A percentile compares a stretch with the other conserved stretches of the same genome.
Evolutionary conservation across 2,888 invertebrate genomes (phyloP).

Genomic region (Hemithea aestivaria): DNA sequence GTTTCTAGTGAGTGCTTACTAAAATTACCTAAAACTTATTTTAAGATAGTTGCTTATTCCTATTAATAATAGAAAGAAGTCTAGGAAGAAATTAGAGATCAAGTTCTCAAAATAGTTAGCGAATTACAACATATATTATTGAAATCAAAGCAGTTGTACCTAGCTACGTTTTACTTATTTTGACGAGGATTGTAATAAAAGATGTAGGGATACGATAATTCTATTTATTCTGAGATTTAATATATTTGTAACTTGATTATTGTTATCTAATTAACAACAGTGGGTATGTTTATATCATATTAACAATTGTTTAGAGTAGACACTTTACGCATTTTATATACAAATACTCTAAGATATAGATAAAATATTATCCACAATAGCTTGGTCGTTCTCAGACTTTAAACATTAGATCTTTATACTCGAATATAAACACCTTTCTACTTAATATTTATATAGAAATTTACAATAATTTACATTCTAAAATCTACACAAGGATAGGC

Average conservation of each 20-base stretch:
- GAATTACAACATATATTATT: too few species aligned
- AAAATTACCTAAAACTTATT: too few species aligned
- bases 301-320: constrained; percentile 63
- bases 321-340: constrained; percentile 59
- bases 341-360: too few species aligned
- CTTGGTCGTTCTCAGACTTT: constrained; percentile 78
- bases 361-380: constrained; percentile 60
- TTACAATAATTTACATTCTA: constrained; percentile 42
- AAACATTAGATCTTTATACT: constrained; percentile 47
- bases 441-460: constrained; percentile 35
- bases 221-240: constrained; percentile 68
- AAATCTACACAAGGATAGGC: constrained; percentile 21
- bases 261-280: constrained; percentile 67
- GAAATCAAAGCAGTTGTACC: background rate
- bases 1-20: too few species aligned
- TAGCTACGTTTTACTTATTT: constrained; percentile 1
- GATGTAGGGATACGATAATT: constrained; percentile 43
- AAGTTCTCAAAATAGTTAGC: too few species aligned
- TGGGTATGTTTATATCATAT: constrained; percentile 49
- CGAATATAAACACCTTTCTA: constrained; percentile 48
- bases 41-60: too few species aligned
- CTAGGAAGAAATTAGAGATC: too few species aligned
- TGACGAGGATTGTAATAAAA: constrained; percentile 36
- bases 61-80: too few species aligned
- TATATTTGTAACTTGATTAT: constrained; percentile 51